phyloP scores from a whole-genome alignment of 2,113 vertebrate genomes.

The Urocolius indicus region DNA sequence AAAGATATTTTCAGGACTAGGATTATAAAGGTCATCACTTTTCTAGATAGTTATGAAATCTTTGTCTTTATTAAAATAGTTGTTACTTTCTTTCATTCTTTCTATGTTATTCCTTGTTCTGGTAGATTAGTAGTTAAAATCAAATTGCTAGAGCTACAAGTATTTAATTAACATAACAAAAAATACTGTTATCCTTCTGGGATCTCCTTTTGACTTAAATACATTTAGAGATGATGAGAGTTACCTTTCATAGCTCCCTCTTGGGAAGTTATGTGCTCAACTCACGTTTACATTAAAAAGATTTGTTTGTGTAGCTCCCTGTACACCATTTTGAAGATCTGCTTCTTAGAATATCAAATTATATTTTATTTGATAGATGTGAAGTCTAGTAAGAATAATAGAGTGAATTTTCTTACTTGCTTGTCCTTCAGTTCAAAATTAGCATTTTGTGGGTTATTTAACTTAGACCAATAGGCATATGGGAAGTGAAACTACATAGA shows the following conservation, averaged over 20 bases:
- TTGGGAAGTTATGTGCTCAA: constrained; percentile 28
- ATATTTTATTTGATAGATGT: constrained; percentile 1
- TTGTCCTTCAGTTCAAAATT: constrained; percentile 40
- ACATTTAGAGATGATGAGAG: constrained; percentile 23
- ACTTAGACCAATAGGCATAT: neutral
- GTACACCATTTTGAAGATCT: neutral
- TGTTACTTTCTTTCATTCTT: neutral
- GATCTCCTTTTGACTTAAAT: constrained; percentile 6
- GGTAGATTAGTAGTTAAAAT: neutral
- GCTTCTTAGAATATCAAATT: constrained; percentile 47
- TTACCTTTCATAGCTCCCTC: constrained; percentile 5
- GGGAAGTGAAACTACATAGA: neutral
- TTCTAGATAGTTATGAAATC: neutral
- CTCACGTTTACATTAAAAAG: neutral
- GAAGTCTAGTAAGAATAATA: constrained; percentile 1
- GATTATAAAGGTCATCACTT: neutral
- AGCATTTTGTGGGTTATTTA: constrained; percentile 28
- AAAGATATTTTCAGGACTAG: neutral
- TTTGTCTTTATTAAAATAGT: neutral
- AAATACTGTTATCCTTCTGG: neutral
- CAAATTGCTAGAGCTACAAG: neutral
- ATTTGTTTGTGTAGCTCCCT: constrained; percentile 35
- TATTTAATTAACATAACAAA: constrained; percentile 38
- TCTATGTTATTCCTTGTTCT: neutral
- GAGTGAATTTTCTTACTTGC: constrained; percentile 6